Evolutionary conservation across 1,140 invertebrate genomes (phyloP).

Genomic region (Apocrypta bakeri): DNA sequence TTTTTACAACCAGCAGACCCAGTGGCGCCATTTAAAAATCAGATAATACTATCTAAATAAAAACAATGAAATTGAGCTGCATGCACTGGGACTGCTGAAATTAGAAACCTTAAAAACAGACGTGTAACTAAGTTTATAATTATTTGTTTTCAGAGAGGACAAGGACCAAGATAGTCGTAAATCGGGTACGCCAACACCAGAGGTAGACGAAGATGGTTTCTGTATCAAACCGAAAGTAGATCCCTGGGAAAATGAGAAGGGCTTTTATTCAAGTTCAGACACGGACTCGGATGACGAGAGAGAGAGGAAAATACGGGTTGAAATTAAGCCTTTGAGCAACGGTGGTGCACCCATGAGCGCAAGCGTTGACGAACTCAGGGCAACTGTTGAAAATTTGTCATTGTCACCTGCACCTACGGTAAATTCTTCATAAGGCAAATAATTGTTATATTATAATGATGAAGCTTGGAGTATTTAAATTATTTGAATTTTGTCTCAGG

Average conservation of each 20-base stretch:
- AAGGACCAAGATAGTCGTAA: constrained; percentile 81
- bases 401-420: constrained; percentile 84
- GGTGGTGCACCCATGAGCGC: constrained; percentile 90
- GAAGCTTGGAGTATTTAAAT: neutral
- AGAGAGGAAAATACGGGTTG: constrained; percentile 92
- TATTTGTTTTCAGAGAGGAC: constrained; percentile 76
- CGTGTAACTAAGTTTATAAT: constrained; percentile 38
- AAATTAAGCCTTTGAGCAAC: constrained; percentile 95
- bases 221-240: constrained; percentile 87
- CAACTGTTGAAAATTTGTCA: constrained; percentile 93
- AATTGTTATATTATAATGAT: neutral
- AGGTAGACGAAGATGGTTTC: constrained; percentile 96
- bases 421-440: constrained; percentile 51
- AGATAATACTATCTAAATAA: neutral
- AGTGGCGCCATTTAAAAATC: constrained; percentile 54
- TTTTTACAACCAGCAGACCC: constrained; percentile 63
- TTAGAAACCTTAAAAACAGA: neutral
- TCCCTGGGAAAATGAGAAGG: constrained; percentile 80
- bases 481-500: constrained; percentile 61
- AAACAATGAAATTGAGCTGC: neutral
- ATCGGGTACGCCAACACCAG: constrained; percentile 78
- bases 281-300: constrained; percentile 93
- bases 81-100: constrained; percentile 65
- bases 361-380: constrained; percentile 93
- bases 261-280: constrained; percentile 94